Base-by-base conservation (phyloP, 2,888 invertebrate species). In the Atherix ibis region DNA sequence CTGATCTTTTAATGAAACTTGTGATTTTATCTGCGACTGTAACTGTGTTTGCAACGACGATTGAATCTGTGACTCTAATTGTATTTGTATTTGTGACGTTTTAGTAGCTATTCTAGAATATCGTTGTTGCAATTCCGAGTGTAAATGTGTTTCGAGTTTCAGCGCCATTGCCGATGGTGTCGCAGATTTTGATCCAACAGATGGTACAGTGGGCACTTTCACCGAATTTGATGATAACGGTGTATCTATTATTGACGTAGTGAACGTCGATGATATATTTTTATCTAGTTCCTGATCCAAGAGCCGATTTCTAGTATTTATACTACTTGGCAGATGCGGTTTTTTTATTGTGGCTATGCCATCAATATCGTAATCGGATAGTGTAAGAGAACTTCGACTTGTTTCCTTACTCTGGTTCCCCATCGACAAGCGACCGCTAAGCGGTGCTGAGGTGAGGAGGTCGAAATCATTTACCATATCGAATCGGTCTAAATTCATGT, bases 401-500 rank as follows among this genome's bases (percentile, higher is more conserved):
- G 34, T 24, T 27, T 34, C 36, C 25, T 28, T 27, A 25, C 30
- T 35, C 27, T 33, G 26, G 16, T 19, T 37, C 16, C 18, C 27
- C 15, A 18, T 33, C 18, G 17, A 19, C 13, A 24, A 36, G 13
- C 34, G 32, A 16, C 32, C 25, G 5, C 30, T 33, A 12, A 40
- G 15, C 4, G 37, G 22, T 16, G 31, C 15, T 19, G 37, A 30
- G 10, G 37, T 30, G 8, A 37, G 30, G 15, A 40, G 32, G 27
- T 38, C 38, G 27, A 38, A 40, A 24, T 40, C 40, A 32, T 40
- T 38, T 2, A 38, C 34, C n/a, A n/a, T n/a, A n/a, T n/a, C n/a
- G 19, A 40, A 40, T 4, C 36, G 31, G 26, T 45, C 45, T 31
- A 45, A 41, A 39, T 43, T 45, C 36, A 45, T 45, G 34, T 45